Percentiles rank a stretch among this genome's conserved stretches.
Evolutionary conservation across 2,797 vertebrate genomes (phyloP).

Genomic region (Spea hammondii): DNA sequence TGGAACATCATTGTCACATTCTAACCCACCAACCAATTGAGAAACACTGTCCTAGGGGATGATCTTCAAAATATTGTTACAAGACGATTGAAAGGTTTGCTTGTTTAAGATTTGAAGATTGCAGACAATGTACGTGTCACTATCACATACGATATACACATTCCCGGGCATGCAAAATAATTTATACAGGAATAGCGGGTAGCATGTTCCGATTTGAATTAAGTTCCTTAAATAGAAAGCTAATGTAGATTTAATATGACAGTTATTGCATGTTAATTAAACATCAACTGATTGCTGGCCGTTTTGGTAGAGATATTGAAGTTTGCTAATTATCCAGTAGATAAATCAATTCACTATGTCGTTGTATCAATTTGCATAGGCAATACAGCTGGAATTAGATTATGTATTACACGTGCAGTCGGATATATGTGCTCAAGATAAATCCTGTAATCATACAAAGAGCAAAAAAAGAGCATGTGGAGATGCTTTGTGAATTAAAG

Average conservation of each 20-base stretch:
- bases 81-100: too few species aligned
- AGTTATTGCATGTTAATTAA: conserved; percentile 80
- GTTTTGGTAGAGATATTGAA: conserved; percentile 71
- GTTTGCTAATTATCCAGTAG: conserved; percentile 77
- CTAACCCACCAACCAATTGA: too few species aligned
- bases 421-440: conserved; percentile 42
- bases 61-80: too few species aligned
- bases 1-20: too few species aligned
- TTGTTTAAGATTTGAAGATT: too few species aligned
- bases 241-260: conserved; percentile 77
- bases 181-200: conserved; percentile 23
- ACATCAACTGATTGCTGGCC: conserved; percentile 75
- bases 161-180: conserved; percentile 22
- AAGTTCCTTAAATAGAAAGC: conserved; percentile 69
- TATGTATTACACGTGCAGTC: conserved; percentile 51
- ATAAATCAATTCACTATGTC: conserved; percentile 73
- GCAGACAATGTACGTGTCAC: neutral
- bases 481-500: conserved; percentile 23
- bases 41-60: too few species aligned
- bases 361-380: conserved; percentile 68
- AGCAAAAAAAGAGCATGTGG: conserved; percentile 20
- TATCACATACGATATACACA: neutral
- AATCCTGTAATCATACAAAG: conserved; percentile 36
- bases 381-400: conserved; percentile 64
- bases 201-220: conserved; percentile 65